Evolutionary conservation across 2,888 invertebrate species (phyloP).

Genomic region (Augiades crinisus): DNA sequence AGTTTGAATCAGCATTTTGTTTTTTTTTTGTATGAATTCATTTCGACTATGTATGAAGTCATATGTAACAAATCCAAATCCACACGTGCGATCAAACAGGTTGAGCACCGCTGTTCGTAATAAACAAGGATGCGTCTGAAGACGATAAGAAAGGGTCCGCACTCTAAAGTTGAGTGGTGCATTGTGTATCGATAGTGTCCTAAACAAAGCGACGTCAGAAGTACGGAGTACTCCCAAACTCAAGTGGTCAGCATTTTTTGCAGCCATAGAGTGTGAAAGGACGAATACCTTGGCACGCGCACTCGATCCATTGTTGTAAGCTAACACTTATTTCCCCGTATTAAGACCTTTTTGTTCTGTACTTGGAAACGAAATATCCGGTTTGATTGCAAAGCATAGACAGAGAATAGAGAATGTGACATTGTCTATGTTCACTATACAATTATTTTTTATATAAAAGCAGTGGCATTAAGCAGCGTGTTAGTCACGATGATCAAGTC

Average conservation of each 20-base stretch:
- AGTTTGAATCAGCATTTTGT: too few relatives aligned
- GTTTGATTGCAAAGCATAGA: slow-evolving; percentile 40
- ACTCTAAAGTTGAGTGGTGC: slow-evolving; percentile 43
- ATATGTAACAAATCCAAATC: too few relatives aligned
- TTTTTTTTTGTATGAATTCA: too few relatives aligned
- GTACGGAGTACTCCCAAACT: slow-evolving; percentile 50
- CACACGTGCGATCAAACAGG: too few relatives aligned
- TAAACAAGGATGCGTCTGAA: slow-evolving; percentile 34
- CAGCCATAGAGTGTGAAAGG: slow-evolving; percentile 38
- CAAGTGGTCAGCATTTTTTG: slow-evolving; percentile 68
- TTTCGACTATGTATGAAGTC: too few relatives aligned
- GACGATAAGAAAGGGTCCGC: slow-evolving; percentile 43
- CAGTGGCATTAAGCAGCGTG: background rate
- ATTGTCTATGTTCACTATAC: too few relatives aligned
- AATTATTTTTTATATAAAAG: too few relatives aligned
- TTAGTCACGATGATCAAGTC: too few relatives aligned
- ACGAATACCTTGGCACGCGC: slow-evolving; percentile 61
- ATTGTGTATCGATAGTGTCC: slow-evolving; percentile 45
- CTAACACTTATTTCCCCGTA: slow-evolving; percentile 44
- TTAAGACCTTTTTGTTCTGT: slow-evolving; percentile 59
- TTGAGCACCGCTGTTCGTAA: slow-evolving; percentile 11
- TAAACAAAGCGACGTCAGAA: slow-evolving; percentile 51
- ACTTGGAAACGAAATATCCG: slow-evolving; percentile 70
- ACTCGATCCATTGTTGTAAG: slow-evolving; percentile 40
- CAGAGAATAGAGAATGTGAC: background rate